Percentiles rank a stretch among this genome's conserved stretches.
These are phyloP conservation scores for Mnemiopsis leidyi DNA, from an alignment of 37 sponge, comb jelly and placozoan species.

Conservation along the genomic window DNA sequence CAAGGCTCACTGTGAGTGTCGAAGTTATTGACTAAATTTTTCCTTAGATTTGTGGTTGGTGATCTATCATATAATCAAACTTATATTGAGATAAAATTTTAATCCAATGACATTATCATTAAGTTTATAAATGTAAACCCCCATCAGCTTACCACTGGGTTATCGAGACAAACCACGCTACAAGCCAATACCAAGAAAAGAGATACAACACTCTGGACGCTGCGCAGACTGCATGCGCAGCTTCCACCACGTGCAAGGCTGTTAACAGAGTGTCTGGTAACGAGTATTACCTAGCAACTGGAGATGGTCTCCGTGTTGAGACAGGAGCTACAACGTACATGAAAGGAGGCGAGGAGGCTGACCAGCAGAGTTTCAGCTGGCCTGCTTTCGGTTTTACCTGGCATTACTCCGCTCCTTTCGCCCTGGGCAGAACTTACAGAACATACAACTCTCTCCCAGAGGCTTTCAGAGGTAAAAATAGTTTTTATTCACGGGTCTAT, in stretches of 20 bases:
- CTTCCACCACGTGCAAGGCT: not conserved
- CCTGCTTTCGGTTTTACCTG: not conserved
- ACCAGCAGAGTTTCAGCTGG: not conserved
- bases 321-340: not conserved
- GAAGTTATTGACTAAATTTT: no score
- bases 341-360: conserved; percentile 1
- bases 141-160: not conserved
- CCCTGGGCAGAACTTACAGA: not conserved
- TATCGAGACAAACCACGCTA: conserved; percentile 1
- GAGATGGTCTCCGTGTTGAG: not conserved
- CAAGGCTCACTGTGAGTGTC: conserved; percentile 9
- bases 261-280: not conserved
- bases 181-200: not conserved
- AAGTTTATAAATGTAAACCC: no score
- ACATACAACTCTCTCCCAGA: not conserved
- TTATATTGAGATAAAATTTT: no score
- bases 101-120: no score
- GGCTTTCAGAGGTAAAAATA: not conserved
- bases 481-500: not conserved
- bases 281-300: not conserved
- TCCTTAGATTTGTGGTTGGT: not conserved
- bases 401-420: not conserved
- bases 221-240: not conserved
- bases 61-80: not conserved
- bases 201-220: not conserved